phyloP scores from a whole-genome alignment of 2,888 invertebrate genomes.

The Pherbina coryleti region DNA sequence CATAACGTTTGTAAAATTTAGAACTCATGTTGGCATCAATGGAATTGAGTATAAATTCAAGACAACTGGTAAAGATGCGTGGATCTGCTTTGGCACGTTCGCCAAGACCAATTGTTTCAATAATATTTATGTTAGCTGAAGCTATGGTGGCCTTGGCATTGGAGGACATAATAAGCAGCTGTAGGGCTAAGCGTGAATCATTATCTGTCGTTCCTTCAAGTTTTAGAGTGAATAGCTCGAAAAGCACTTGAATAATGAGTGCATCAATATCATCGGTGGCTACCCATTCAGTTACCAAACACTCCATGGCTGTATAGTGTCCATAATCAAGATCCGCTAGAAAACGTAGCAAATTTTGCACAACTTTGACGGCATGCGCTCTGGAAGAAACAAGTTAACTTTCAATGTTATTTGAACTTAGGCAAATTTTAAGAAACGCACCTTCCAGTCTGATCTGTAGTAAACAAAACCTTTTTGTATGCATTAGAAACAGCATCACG shows the following conservation, averaged over 20 bases:
- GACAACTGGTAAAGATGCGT: constrained; percentile 62
- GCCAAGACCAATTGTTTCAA: constrained; percentile 80
- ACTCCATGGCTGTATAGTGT: constrained; percentile 75
- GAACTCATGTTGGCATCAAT: constrained; percentile 61
- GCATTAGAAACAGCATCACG: constrained; percentile 82
- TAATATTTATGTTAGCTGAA: constrained; percentile 78
- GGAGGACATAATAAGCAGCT: constrained; percentile 84
- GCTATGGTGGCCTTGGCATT: constrained; percentile 75
- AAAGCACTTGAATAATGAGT: constrained; percentile 78
- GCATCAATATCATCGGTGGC: constrained; percentile 73
- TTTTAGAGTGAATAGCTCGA: constrained; percentile 86
- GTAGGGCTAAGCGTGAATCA: constrained; percentile 81
- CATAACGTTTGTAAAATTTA: constrained; percentile 66
- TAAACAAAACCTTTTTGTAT: constrained; percentile 73
- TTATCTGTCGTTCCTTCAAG: constrained; percentile 77
- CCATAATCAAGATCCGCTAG: constrained; percentile 72
- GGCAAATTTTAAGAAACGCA: constrained; percentile 35
- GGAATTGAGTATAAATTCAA: constrained; percentile 64
- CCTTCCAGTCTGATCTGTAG: constrained; percentile 65
- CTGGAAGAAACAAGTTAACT: constrained; percentile 58
- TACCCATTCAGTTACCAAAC: constrained; percentile 76
- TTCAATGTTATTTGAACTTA: background rate
- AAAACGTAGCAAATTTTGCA: constrained; percentile 74
- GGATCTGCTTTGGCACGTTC: constrained; percentile 65
- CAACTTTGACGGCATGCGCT: constrained; percentile 72